Conservation (phyloP, 1,140 invertebrate genomes). For the Philopotamus ludificatus region DNA sequence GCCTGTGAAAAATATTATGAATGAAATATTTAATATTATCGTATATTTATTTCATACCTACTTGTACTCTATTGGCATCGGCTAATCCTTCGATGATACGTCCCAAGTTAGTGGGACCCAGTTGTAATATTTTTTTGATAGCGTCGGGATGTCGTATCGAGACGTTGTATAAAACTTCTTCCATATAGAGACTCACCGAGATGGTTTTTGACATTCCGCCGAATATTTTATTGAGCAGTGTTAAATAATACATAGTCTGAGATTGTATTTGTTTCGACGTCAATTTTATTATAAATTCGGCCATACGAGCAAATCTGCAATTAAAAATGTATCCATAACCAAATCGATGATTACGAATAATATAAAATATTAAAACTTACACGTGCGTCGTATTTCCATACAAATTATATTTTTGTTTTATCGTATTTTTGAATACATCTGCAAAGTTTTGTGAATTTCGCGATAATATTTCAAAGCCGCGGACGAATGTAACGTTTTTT, state of each 20-base stretch:
- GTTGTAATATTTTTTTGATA: conserved; percentile 43
- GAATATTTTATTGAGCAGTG: conserved; percentile 48
- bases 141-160: conserved; percentile 47
- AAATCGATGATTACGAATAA: no score
- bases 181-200: conserved; percentile 48
- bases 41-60: conserved; percentile 31
- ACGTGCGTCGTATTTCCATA: no score
- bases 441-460: no score
- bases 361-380: conserved; percentile 22
- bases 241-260: conserved; percentile 48
- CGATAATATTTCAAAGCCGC: no score
- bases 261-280: conserved; percentile 44
- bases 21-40: not conserved
- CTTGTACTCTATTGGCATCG: conserved; percentile 50
- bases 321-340: no score
- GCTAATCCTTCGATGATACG: conserved; percentile 51
- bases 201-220: conserved; percentile 46
- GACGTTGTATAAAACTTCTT: conserved; percentile 48
- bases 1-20: conserved; percentile 45
- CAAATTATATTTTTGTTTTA: not conserved
- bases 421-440: not conserved
- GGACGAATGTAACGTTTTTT: no score
- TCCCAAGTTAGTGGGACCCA: conserved; percentile 45
- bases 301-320: conserved; percentile 47
- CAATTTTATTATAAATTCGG: conserved; percentile 47